A percentile compares a stretch with the other conserved stretches of the same genome.
Evolutionary conservation across 2,797 vertebrate genomes (phyloP).

Genomic region (Champsocephalus gunnari): DNA sequence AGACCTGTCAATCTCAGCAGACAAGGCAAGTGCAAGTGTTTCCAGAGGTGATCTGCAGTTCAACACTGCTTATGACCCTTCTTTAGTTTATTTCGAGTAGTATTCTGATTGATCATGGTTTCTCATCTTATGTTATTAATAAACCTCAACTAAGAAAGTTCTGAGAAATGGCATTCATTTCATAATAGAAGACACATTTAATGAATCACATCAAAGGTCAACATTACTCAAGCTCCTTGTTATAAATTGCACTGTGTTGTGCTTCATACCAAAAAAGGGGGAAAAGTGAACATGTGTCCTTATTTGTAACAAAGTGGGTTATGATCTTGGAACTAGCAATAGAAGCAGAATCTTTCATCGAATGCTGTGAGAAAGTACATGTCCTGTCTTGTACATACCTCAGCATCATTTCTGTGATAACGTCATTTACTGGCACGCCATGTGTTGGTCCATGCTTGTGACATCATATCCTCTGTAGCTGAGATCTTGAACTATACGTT

Average conservation of each 20-base stretch:
- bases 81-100: neutral
- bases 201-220: conserved; percentile 24
- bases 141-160: conserved; percentile 9
- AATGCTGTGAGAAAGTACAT: conserved; percentile 11
- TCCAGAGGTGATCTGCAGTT: conserved; percentile 3
- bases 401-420: conserved; percentile 21
- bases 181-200: too few relatives aligned
- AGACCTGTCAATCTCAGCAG: conserved; percentile 91
- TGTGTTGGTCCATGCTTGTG: conserved; percentile 12
- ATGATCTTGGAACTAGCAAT: neutral
- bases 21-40: conserved; percentile 78
- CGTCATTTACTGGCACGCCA: conserved; percentile 12
- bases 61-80: conserved; percentile 10
- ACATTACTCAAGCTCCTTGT: neutral
- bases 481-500: neutral
- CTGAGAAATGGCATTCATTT: neutral
- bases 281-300: conserved; percentile 14
- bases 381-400: conserved; percentile 43
- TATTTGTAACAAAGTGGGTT: conserved; percentile 4
- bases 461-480: conserved; percentile 25
- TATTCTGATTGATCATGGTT: conserved; percentile 5
- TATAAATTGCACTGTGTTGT: neutral
- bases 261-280: neutral
- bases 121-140: conserved; percentile 3
- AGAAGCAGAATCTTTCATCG: conserved; percentile 13